These are phyloP conservation scores for Microhierax caerulescens DNA, from an alignment of 2,797 vertebrate species.

Conservation along the genomic window DNA sequence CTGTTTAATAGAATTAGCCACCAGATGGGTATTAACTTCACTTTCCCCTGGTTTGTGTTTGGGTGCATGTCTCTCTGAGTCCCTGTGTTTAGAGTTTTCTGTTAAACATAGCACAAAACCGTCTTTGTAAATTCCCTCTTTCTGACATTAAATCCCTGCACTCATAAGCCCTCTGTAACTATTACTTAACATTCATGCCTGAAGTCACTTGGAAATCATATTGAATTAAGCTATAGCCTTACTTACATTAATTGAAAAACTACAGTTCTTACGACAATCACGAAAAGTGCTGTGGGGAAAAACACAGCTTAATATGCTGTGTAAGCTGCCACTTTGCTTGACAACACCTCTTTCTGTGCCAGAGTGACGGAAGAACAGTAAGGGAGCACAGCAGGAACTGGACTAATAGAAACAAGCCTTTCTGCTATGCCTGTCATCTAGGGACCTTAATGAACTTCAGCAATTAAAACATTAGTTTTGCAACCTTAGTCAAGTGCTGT, in stretches of 20 bases:
- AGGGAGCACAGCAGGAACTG: constrained; percentile 36
- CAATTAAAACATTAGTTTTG: constrained; percentile 39
- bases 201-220: not conserved
- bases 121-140: not conserved
- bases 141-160: not conserved
- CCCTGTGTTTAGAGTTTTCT: not conserved
- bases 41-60: not conserved
- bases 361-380: not conserved
- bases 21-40: not conserved
- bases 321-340: constrained; percentile 9
- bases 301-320: not conserved
- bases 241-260: not conserved
- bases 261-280: not conserved
- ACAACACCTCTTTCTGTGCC: not conserved
- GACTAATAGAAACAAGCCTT: not conserved
- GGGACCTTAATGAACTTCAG: constrained; percentile 34
- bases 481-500: constrained; percentile 26
- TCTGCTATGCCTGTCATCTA: constrained; percentile 11
- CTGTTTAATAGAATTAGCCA: not conserved
- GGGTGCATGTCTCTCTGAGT: not conserved
- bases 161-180: not conserved
- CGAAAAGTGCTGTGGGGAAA: not conserved
- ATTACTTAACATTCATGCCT: not conserved
- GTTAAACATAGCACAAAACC: not conserved
- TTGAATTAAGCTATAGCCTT: constrained; percentile 4